Conservation (phyloP, 2,113 vertebrate genomes). For the Theristicus caerulescens region DNA sequence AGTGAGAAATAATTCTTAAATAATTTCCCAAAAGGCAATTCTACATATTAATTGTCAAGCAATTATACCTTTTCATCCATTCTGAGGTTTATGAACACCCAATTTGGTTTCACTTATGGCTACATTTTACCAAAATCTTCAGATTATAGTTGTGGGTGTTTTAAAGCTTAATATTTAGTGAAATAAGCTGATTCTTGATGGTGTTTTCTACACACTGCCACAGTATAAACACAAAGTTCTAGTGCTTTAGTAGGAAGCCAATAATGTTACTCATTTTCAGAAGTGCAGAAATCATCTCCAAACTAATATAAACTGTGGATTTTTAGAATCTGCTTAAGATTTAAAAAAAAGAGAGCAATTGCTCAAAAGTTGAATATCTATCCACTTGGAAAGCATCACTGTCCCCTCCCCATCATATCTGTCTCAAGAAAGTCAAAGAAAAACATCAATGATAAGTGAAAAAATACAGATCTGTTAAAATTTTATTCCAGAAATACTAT, state of each 20-base stretch:
- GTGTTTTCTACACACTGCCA: background rate
- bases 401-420: background rate
- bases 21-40: background rate
- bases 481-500: background rate
- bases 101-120: background rate
- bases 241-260: background rate
- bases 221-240: background rate
- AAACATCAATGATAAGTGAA: background rate
- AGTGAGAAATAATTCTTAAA: background rate
- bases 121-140: background rate
- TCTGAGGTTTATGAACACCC: background rate
- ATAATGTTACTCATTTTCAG: accelerated
- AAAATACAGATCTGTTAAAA: background rate
- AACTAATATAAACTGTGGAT: background rate
- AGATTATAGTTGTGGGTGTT: background rate
- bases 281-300: background rate
- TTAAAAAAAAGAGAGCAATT: background rate
- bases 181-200: background rate
- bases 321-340: background rate
- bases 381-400: background rate
- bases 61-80: background rate
- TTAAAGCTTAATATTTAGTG: background rate
- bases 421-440: background rate
- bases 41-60: background rate
- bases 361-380: background rate